Evolutionary conservation across 1,140 invertebrate species (phyloP), one percentile per base, ranked within the genome.

Genomic region (Drosophila kurseongensis): DNA sequence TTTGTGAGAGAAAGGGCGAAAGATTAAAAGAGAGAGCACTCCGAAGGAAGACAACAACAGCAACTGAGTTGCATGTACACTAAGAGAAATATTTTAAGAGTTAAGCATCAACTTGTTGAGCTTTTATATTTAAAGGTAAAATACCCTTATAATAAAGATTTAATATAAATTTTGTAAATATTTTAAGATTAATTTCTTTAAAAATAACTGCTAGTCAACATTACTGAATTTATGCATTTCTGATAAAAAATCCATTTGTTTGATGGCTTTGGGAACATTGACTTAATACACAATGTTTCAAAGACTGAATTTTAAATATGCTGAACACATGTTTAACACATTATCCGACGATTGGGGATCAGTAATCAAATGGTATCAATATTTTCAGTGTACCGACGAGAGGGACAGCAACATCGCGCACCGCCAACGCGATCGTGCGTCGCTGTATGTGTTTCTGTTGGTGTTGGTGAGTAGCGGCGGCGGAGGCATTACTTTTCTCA

Each of bases 401-500:
- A 35, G 50, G 9, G 50, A 51, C 0, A 42, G 5, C 35, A 32
- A 67, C 7, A 51, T 9, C n/a, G 48, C 27, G n/a, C n/a, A 14
- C 50, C 60, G 38, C 60, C 60, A 62, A 62, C 60, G 55, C 60
- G 54, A 62, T 62, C 60, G 54, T 59, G 60, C 52, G 27, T 27
- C 50, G 16, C 2, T n/a, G 41, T 35, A 35, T 38, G 23, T 63
- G 35, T 14, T 40, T 56, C 27, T 50, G 29, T 58, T 48, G 38
- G 58, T 45, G 38, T 42, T 16, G 14, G 50, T 47, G 66, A 18
- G 63, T n/a, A 32, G 52, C 36, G 18, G 36, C 51, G 12, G 23
- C 76, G 67, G 62, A 75, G 52, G 74, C 74, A 67, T 66, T 68
- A 68, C 74, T 75, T 68, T 50, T 61, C 60, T 41, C 60, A 47